Conservation (phyloP, 2,797 vertebrate genomes). For the Eleutherodactylus coqui region DNA sequence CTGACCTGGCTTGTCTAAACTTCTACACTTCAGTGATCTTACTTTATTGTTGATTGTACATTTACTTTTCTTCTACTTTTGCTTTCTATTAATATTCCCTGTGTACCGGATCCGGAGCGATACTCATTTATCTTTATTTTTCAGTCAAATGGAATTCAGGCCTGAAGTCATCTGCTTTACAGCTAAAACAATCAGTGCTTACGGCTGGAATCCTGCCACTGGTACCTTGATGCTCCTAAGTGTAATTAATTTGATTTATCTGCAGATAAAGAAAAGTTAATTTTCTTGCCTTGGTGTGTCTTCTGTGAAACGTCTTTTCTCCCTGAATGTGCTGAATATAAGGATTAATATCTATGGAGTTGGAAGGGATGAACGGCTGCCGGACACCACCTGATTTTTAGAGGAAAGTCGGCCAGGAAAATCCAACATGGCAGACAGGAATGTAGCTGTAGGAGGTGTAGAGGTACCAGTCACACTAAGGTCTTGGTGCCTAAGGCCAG, state of each 20-base stretch:
- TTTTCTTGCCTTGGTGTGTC: background rate
- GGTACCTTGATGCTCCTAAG: background rate
- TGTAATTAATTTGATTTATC: constrained; percentile 14
- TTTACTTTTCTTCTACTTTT: constrained; percentile 18
- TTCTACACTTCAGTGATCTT: background rate
- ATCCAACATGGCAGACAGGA: background rate
- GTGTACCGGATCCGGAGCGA: background rate
- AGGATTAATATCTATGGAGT: background rate
- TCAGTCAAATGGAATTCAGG: constrained; percentile 2
- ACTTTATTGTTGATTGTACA: background rate
- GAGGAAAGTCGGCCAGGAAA: background rate
- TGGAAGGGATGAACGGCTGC: background rate
- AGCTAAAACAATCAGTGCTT: background rate
- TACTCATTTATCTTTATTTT: constrained; percentile 39
- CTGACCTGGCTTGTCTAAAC: background rate
- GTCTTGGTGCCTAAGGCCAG: no score
- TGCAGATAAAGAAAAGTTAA: background rate
- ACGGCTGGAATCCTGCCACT: background rate
- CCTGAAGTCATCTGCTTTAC: constrained; percentile 14
- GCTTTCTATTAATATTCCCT: constrained; percentile 20
- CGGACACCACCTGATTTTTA: background rate
- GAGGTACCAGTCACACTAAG: no score
- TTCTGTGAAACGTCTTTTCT: background rate
- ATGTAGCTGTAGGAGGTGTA: no score
- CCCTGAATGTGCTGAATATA: background rate